These are phyloP conservation scores for Drosophila nigrodunni DNA, from an alignment of 1,140 invertebrate genomes.

Conservation along the genomic window DNA sequence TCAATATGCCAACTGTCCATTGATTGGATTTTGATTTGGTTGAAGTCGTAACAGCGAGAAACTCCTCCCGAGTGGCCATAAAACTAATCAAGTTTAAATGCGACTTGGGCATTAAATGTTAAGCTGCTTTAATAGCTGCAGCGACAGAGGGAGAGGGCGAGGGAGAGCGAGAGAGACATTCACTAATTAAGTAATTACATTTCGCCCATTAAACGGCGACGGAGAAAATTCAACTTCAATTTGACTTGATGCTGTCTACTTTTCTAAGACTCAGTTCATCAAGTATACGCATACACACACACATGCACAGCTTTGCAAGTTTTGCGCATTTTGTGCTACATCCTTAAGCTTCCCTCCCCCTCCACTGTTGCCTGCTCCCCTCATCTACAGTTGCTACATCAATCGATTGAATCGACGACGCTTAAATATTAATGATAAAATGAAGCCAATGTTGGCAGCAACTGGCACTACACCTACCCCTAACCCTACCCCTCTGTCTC, in stretches of 20 bases:
- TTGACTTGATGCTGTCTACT: constrained; percentile 68
- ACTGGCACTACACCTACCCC: neutral
- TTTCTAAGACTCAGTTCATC: constrained; percentile 52
- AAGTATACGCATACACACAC: constrained; percentile 20
- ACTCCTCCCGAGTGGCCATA: constrained; percentile 44
- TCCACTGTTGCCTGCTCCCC: too few relatives aligned
- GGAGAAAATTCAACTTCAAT: constrained; percentile 75
- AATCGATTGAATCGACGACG: constrained; percentile 79
- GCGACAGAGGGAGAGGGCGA: neutral
- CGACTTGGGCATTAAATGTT: constrained; percentile 60
- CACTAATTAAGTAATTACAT: constrained; percentile 83
- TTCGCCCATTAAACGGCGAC: constrained; percentile 75
- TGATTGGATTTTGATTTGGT: constrained; percentile 77
- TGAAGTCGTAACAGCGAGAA: constrained; percentile 7
- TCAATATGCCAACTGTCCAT: constrained; percentile 73
- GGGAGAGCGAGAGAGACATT: constrained; percentile 24
- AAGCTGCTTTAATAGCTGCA: constrained; percentile 69
- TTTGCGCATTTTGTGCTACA: constrained; percentile 56
- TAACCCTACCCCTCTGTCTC: neutral
- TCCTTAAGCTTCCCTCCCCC: neutral
- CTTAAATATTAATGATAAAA: constrained; percentile 80
- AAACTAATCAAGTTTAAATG: constrained; percentile 83
- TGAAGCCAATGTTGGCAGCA: constrained; percentile 46
- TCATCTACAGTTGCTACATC: constrained; percentile 11
- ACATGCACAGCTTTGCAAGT: constrained; percentile 26